Evolutionary conservation across 2,113 vertebrate genomes (phyloP).

Genomic region (Trichomycterus rosablanca): DNA sequence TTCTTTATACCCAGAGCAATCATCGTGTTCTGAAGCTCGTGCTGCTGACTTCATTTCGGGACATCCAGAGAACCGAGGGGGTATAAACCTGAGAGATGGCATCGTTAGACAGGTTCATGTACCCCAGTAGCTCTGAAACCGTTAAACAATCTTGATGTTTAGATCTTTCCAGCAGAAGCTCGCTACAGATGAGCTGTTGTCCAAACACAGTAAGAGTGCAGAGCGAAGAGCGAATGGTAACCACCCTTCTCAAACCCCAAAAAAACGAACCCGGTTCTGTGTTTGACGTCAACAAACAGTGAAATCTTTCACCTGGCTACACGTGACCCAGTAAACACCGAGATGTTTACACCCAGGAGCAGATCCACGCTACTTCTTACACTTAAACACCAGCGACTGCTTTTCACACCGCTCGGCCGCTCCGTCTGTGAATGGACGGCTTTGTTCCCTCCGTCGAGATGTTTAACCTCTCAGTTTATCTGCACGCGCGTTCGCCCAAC

Average conservation of each 20-base stretch:
- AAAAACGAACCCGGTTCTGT: constrained; percentile 6
- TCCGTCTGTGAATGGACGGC: neutral
- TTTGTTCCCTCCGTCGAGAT: constrained; percentile 2
- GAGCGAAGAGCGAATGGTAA: too few relatives aligned
- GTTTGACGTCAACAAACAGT: constrained; percentile 37
- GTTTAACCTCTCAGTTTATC: neutral
- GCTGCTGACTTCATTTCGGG: too few relatives aligned
- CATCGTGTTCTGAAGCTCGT: too few relatives aligned
- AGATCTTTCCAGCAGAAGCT: neutral
- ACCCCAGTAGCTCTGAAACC: constrained; percentile 8
- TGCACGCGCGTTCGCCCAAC: neutral
- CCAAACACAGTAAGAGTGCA: too few relatives aligned
- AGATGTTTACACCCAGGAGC: constrained; percentile 40
- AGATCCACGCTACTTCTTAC: constrained; percentile 55
- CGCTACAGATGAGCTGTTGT: too few relatives aligned
- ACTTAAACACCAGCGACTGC: constrained; percentile 50
- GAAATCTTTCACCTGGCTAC: constrained; percentile 25
- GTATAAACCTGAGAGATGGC: too few relatives aligned
- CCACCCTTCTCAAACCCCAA: neutral
- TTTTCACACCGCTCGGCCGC: constrained; percentile 38
- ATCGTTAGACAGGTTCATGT: too few relatives aligned
- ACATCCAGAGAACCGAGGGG: too few relatives aligned
- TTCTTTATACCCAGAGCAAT: too few relatives aligned
- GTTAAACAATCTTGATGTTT: constrained; percentile 7
- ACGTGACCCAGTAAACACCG: constrained; percentile 38